Evolutionary conservation across 2,888 invertebrate genomes (phyloP), one percentile per base, ranked within the genome.

Genomic region (Cerceris ruficornis): DNA sequence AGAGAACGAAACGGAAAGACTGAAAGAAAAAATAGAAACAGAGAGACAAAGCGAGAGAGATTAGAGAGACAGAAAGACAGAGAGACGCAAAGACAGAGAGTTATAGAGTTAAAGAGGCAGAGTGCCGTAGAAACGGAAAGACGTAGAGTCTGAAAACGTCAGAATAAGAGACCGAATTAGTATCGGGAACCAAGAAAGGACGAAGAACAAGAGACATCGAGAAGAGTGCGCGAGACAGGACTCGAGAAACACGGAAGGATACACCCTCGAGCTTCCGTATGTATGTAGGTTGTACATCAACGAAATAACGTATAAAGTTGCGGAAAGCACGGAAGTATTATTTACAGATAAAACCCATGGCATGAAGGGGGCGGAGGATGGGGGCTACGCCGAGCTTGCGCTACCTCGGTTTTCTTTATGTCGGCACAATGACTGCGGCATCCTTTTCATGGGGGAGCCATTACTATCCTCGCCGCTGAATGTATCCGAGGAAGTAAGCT

Each of bases 251-350:
- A 49, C 66, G 70, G 17, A 50, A 4, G 46, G 58, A 62, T 55
- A 50, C 65, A 41, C 60, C 28, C 52, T 14, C 57, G 55, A 28
- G 28, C 28, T 28, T 28, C 28, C 28, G 28, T 28, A 28, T 28
- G 28, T 28, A 28, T 42, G 60, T 42, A 70, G 55, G 58, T 57
- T 73, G 58, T 69, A 70, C 62, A 69, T 61, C 72, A 57, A 41
- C 58, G 66, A 72, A 72, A 78, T 77, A 80, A 78, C 78, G 75
- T 80, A 77, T 78, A 80, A 80, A 83, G 68, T 76, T 59, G 71
- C 50, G 72, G 77, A 69, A 77, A 75, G 78, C 70, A 60, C 69
- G 74, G 70, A 75, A 76, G 83, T 81, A 79, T 81, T 83, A 83
- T 83, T 83, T 83, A 83, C 81, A 72, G 77, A 81, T 83, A 81